Conservation (phyloP, 1,140 invertebrate species). For the Orchesella cincta region DNA sequence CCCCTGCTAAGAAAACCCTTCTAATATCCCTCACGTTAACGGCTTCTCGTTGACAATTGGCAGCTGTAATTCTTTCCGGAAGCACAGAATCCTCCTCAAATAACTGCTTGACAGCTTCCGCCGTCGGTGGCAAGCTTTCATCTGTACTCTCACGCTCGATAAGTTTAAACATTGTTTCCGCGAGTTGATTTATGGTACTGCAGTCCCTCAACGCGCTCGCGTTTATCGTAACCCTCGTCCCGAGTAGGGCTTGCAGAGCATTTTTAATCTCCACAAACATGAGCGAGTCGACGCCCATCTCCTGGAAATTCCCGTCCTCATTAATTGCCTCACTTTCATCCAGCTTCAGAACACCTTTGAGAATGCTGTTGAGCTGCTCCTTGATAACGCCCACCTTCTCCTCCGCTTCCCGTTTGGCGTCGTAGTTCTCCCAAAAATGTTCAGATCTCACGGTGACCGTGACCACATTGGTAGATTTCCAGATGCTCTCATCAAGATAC, state of each 20-base stretch:
- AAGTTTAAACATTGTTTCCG: not conserved
- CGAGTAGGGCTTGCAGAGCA: not conserved
- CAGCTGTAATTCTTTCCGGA: no score
- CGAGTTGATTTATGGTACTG: not conserved
- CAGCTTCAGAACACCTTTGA: not conserved
- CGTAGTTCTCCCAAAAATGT: not conserved
- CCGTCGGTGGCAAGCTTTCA: no score
- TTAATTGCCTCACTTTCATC: not conserved
- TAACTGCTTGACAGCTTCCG: no score
- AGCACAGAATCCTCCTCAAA: no score
- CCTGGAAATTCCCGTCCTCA: not conserved
- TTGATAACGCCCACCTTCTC: not conserved
- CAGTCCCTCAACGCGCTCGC: constrained; percentile 15
- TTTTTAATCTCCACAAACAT: constrained; percentile 25
- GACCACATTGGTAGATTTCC: not conserved
- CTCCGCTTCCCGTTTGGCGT: not conserved
- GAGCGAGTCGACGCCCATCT: not conserved
- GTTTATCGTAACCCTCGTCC: not conserved
- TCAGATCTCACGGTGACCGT: not conserved
- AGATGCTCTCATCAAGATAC: not conserved
- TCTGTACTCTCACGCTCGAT: no score
- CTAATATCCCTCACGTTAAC: no score
- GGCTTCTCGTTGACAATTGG: no score
- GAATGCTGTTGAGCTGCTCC: not conserved
- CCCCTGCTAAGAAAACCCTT: no score